Evolutionary conservation across 35 echinoderm and acorn worm species (phyloP), one percentile per base, ranked within the genome.

Genomic region (Diadema setosum): DNA sequence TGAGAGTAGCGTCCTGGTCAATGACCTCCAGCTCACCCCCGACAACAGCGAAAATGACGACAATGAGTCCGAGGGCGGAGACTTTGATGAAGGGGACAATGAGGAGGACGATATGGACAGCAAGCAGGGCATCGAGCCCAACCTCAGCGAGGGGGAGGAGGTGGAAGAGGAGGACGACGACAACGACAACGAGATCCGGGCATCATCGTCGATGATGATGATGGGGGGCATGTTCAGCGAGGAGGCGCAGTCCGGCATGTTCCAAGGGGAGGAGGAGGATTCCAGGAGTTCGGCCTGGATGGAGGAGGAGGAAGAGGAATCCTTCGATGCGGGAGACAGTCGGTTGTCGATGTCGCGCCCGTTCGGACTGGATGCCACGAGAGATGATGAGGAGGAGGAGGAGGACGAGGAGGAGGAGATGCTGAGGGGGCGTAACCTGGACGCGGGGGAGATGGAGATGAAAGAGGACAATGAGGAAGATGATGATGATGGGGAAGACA

Each of bases 41-140:
- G 96, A 98, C 29, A 98, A 98, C 86, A 98, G 96, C 24, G 96
- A 98, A 73, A 91, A 93, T 15, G 89, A 91, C 70, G 65, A 70
- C 15, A 70, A 88, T 24, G 83, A 85, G 29, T 40, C 46, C 11
- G 87, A 89, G 20, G 91, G 85, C 15, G 91, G 84, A 0, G 81
- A 93, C 40, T 73, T 75, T 4, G 91, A 93, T 29, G 91, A 86
- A 48, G 84, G 74, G 3, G 84, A 87, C 8, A 87, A 87, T 39
- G 91, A 93, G 5, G 91, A 86, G 50, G 69, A 86, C 14, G 50
- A 86, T 15, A 60, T 82, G 6, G 40, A 32, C 3, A 74, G 74
- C 56, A 82, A 30, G 32, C 73, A 50, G 24, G 20, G 14, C 33
- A 18, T 9, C 25, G 36, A 36, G 30, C 59, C 2, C 87, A 82